Evolutionary conservation across 1,140 invertebrate species (phyloP).

Genomic region (Cydia fagiglandana): DNA sequence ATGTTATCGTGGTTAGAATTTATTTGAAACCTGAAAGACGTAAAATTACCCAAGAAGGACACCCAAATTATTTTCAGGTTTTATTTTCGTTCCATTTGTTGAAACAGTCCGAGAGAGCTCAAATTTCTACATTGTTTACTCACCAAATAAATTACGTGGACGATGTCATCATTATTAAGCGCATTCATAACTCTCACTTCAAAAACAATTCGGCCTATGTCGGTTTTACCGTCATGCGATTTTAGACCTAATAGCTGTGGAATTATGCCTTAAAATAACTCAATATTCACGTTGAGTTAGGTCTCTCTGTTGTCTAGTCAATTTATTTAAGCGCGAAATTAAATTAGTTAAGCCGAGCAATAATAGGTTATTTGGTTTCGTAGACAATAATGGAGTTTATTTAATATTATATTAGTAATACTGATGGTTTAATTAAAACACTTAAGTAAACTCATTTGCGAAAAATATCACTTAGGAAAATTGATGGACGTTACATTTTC

Average conservation of each 20-base stretch:
- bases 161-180: conserved; percentile 22
- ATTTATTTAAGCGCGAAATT: conserved; percentile 10
- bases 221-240: neutral
- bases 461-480: no score
- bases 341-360: conserved; percentile 10
- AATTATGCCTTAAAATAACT: neutral
- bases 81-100: conserved; percentile 11
- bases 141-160: conserved; percentile 20
- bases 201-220: neutral
- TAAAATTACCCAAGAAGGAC: neutral
- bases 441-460: no score
- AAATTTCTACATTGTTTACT: conserved; percentile 8
- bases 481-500: no score
- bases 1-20: no score
- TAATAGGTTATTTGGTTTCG: conserved; percentile 9
- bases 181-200: conserved; percentile 1
- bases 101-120: neutral
- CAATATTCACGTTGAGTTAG: neutral
- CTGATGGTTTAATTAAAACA: neutral
- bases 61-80: neutral
- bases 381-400: neutral
- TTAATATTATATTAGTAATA: neutral
- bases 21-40: no score
- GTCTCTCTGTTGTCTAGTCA: neutral
- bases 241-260: neutral